Evolutionary conservation across 92 coral and sea anemone genomes (phyloP).

Genomic region (Chrysogorgia sp.): DNA sequence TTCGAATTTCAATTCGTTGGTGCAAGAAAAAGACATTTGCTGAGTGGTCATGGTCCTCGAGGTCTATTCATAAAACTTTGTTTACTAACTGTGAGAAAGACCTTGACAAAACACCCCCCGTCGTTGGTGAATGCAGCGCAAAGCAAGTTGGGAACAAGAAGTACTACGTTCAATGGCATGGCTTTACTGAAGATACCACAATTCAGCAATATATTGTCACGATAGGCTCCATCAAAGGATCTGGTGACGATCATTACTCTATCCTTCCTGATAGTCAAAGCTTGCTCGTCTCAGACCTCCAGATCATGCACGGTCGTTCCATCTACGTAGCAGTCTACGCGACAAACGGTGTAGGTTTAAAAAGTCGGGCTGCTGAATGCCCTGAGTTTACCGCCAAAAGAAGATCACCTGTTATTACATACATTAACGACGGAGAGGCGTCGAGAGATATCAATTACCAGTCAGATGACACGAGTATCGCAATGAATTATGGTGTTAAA

Average conservation of each 20-base stretch:
- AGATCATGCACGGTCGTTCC: constrained; percentile 77
- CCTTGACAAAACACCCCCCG: constrained; percentile 83
- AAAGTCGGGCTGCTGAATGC: constrained; percentile 76
- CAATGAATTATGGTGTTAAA: constrained; percentile 70
- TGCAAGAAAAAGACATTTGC: constrained; percentile 71
- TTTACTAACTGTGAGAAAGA: constrained; percentile 73
- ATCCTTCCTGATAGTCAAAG: constrained; percentile 72
- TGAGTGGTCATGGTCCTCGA: constrained; percentile 95
- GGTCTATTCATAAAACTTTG: constrained; percentile 72
- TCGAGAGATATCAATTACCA: constrained; percentile 74
- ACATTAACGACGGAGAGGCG: constrained; percentile 75
- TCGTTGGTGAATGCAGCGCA: constrained; percentile 73
- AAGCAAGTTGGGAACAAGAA: constrained; percentile 77
- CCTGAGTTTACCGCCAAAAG: constrained; percentile 70
- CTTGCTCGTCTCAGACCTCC: constrained; percentile 63
- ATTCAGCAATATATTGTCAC: constrained; percentile 74
- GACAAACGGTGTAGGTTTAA: constrained; percentile 76
- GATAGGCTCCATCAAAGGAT: constrained; percentile 80
- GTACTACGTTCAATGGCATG: constrained; percentile 92
- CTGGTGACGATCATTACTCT: constrained; percentile 78
- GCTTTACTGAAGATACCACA: constrained; percentile 73
- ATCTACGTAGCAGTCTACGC: constrained; percentile 77
- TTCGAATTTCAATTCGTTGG: constrained; percentile 71
- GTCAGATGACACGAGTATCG: constrained; percentile 67
- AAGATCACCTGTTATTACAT: constrained; percentile 72